Conservation (phyloP, 1,140 invertebrate species). For the Cydia strobilella region DNA sequence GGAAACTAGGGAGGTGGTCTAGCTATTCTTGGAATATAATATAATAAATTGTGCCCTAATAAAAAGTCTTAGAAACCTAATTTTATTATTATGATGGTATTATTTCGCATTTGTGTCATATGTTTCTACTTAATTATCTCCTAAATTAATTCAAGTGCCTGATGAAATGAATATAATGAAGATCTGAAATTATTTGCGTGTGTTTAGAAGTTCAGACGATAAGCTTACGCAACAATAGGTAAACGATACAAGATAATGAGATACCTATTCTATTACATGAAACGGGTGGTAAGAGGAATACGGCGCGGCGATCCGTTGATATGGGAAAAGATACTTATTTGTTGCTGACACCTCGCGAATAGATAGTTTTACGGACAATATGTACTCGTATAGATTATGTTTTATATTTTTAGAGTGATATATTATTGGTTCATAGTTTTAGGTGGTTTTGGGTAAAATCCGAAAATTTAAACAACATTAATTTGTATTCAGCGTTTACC, state of each 20-base stretch:
- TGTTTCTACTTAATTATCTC: too few relatives aligned
- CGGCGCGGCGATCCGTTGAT: neutral
- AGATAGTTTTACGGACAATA: neutral
- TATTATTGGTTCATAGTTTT: neutral
- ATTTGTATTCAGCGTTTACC: too few relatives aligned
- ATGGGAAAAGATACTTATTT: conserved; percentile 3
- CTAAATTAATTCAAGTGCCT: too few relatives aligned
- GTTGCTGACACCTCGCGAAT: conserved; percentile 3
- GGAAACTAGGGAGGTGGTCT: too few relatives aligned
- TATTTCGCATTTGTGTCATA: too few relatives aligned
- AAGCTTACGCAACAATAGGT: neutral
- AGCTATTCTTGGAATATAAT: too few relatives aligned
- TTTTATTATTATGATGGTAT: too few relatives aligned
- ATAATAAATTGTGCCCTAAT: too few relatives aligned
- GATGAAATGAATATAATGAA: neutral
- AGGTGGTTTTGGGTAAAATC: too few relatives aligned
- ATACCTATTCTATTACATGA: conserved; percentile 19
- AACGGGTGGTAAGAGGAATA: conserved; percentile 9
- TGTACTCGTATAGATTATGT: neutral
- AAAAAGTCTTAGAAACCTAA: too few relatives aligned
- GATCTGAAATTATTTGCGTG: neutral
- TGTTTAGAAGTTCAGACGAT: conserved; percentile 1
- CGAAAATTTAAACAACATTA: too few relatives aligned
- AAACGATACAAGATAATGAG: conserved; percentile 13
- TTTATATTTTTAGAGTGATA: neutral